Percentiles rank a stretch among this genome's conserved stretches.
phyloP scores from a whole-genome alignment of 2,113 vertebrate species.

The Epinephelus fuscoguttatus region DNA sequence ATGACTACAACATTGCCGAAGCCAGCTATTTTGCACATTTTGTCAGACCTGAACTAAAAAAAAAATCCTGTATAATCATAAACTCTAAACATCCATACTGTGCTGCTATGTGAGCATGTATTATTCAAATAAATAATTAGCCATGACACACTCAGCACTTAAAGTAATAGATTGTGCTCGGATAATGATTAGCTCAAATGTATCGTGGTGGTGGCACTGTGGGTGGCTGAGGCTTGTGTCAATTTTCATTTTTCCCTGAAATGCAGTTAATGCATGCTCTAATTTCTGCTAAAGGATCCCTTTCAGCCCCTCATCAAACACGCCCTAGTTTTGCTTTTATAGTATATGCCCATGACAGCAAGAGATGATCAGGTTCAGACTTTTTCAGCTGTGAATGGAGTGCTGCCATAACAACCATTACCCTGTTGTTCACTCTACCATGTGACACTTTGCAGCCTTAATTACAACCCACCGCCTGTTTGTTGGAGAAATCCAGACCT shows the following conservation, averaged over 20 bases:
- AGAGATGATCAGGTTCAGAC: conserved; percentile 33
- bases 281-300: conserved; percentile 14
- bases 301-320: conserved; percentile 10
- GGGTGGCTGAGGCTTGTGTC: not conserved
- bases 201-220: not conserved
- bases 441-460: conserved; percentile 66
- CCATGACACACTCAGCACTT: conserved; percentile 4
- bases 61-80: not conserved
- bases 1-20: not conserved
- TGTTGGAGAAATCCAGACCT: conserved; percentile 63
- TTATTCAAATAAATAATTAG: conserved; percentile 26
- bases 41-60: not conserved
- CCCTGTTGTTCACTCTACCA: conserved; percentile 57
- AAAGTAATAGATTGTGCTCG: conserved; percentile 19
- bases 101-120: not conserved
- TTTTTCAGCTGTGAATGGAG: conserved; percentile 45
- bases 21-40: not conserved
- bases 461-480: conserved; percentile 62
- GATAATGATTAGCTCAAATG: conserved; percentile 18
- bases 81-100: not conserved
- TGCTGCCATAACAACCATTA: conserved; percentile 58
- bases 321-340: not conserved
- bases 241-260: conserved; percentile 2
- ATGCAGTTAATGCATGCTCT: conserved; percentile 31
- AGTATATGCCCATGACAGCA: conserved; percentile 16